These are phyloP conservation scores for Capromys pilorides DNA, from an alignment of 2,797 vertebrate genomes.

Conservation along the genomic window DNA sequence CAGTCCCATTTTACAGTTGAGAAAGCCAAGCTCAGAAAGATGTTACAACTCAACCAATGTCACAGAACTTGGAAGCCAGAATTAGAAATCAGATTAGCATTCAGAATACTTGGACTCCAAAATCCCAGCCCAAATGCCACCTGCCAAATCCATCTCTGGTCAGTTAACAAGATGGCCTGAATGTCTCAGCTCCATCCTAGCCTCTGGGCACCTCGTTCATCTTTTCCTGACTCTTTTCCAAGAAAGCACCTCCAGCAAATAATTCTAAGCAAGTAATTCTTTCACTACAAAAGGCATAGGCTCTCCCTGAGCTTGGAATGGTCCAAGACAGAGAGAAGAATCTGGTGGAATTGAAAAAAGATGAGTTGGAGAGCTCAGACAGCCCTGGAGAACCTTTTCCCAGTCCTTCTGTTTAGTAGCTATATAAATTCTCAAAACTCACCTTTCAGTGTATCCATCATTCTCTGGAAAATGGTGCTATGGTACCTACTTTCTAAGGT, in stretches of 20 bases:
- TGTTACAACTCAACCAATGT: background rate
- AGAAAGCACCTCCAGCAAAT: background rate
- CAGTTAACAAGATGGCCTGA: background rate
- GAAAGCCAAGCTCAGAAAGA: background rate
- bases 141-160: background rate
- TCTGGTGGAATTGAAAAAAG: background rate
- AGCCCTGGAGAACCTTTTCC: background rate
- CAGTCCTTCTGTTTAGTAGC: background rate
- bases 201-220: background rate
- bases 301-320: background rate
- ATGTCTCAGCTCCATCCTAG: background rate
- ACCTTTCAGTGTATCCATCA: background rate
- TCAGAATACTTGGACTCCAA: background rate
- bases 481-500: background rate
- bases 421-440: background rate
- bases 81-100: background rate
- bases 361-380: background rate
- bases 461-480: background rate
- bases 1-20: constrained; percentile 40
- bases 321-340: background rate
- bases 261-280: background rate
- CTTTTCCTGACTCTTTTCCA: background rate
- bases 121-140: background rate
- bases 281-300: background rate
- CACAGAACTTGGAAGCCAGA: background rate